Percentiles rank a stretch among this genome's conserved stretches.
These are phyloP conservation scores for Clamator glandarius DNA, from an alignment of 2,797 vertebrate genomes.

Conservation along the genomic window DNA sequence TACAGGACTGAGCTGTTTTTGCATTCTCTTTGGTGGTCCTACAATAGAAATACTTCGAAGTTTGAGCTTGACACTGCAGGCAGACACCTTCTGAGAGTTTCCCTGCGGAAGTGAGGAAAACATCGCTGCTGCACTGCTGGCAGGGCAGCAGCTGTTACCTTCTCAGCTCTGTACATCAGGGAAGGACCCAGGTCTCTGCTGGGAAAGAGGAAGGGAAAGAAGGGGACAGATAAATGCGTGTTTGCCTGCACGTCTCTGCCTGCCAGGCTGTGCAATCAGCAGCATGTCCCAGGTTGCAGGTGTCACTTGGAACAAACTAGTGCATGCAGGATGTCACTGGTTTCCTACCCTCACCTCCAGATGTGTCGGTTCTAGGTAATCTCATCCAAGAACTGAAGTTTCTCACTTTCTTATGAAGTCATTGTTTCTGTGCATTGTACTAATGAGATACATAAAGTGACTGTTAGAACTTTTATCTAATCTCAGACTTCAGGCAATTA, in stretches of 20 bases:
- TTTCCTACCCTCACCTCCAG: background rate
- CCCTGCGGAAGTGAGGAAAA: background rate
- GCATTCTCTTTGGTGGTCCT: background rate
- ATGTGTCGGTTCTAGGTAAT: background rate
- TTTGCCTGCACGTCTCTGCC: background rate
- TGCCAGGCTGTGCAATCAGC: background rate
- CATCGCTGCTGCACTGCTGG: fast-evolving
- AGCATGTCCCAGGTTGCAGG: fast-evolving
- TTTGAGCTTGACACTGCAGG: background rate
- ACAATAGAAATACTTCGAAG: background rate
- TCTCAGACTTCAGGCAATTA: background rate
- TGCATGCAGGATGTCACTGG: background rate
- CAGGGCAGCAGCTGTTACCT: background rate
- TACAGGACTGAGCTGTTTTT: background rate
- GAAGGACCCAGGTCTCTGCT: background rate
- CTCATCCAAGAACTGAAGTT: background rate
- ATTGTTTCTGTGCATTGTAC: background rate
- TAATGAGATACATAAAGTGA: background rate
- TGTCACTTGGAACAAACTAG: background rate
- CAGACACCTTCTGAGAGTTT: background rate
- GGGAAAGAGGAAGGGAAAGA: no score
- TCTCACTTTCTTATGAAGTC: background rate
- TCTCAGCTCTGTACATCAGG: background rate
- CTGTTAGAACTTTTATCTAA: background rate
- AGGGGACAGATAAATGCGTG: background rate